phyloP scores from a whole-genome alignment of 2,888 invertebrate species.

The Sinopyrophorus schimmeli region DNA sequence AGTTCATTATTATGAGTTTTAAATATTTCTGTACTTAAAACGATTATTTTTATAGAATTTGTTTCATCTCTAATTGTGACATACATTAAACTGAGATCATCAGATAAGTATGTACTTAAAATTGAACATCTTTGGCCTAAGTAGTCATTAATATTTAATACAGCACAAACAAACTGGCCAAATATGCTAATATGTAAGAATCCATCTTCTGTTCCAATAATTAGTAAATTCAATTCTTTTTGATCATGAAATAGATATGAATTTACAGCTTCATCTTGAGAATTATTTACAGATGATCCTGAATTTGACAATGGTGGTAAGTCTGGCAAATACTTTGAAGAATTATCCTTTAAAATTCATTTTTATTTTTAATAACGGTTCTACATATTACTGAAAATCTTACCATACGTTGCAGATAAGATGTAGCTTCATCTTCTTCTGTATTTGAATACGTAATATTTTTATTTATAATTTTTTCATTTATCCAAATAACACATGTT shows the following conservation, averaged over 20 bases:
- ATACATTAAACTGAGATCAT: slow-evolving; percentile 71
- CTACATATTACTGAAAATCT: slow-evolving; percentile 18
- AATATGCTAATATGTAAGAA: slow-evolving; percentile 76
- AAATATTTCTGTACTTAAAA: slow-evolving; percentile 65
- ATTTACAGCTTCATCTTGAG: slow-evolving; percentile 59
- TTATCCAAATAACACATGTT: slow-evolving; percentile 73
- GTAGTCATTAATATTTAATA: slow-evolving; percentile 63
- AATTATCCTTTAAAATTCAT: slow-evolving; percentile 47
- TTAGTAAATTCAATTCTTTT: slow-evolving; percentile 71
- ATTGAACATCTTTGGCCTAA: slow-evolving; percentile 61
- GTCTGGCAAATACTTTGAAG: slow-evolving; percentile 55
- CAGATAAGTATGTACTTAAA: slow-evolving; percentile 69
- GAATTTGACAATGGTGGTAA: slow-evolving; percentile 58
- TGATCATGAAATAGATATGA: slow-evolving; percentile 65
- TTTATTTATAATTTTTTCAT: slow-evolving; percentile 42
- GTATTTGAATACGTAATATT: slow-evolving; percentile 28
- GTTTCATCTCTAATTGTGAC: slow-evolving; percentile 62
- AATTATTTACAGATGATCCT: slow-evolving; percentile 58
- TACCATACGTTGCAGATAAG: slow-evolving; percentile 48
- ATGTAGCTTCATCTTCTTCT: slow-evolving; percentile 37
- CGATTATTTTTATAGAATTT: slow-evolving; percentile 57
- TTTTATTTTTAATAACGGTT: background rate
- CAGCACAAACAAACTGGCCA: slow-evolving; percentile 82
- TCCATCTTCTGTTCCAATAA: slow-evolving; percentile 78
- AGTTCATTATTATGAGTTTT: slow-evolving; percentile 70